phyloP scores from a whole-genome alignment of 2,888 invertebrate genomes.

The Zygaena filipendulae region DNA sequence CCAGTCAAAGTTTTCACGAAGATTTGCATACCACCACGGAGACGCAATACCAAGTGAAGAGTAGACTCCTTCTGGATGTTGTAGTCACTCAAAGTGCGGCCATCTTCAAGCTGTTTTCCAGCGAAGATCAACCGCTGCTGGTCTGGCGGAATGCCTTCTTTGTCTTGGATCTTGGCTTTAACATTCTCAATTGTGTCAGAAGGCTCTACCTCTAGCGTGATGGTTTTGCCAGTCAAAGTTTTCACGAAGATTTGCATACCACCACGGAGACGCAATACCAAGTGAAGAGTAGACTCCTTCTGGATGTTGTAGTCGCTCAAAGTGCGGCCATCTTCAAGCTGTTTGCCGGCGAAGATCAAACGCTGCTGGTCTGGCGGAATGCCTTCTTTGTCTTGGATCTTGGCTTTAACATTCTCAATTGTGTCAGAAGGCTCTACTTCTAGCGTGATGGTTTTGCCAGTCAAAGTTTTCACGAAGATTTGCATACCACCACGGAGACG shows the following conservation, averaged over 20 bases:
- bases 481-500: conserved; percentile 22
- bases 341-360: conserved; percentile 19
- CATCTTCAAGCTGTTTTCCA: conserved; percentile 12
- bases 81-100: conserved; percentile 8
- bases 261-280: conserved; percentile 17
- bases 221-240: conserved; percentile 16
- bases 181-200: conserved; percentile 17
- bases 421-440: conserved; percentile 19
- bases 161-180: conserved; percentile 16
- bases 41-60: conserved; percentile 8
- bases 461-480: conserved; percentile 20
- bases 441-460: conserved; percentile 21
- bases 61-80: conserved; percentile 11
- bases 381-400: conserved; percentile 20
- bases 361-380: conserved; percentile 21
- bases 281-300: conserved; percentile 17
- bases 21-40: conserved; percentile 10
- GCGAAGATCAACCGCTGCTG: conserved; percentile 16
- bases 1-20: conserved; percentile 7
- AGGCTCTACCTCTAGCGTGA: conserved; percentile 15
- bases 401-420: conserved; percentile 21
- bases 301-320: conserved; percentile 18
- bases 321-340: conserved; percentile 19
- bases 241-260: conserved; percentile 20
- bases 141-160: conserved; percentile 17